Conservation (phyloP, 1,140 invertebrate genomes). For the Drosophila carrolli region DNA sequence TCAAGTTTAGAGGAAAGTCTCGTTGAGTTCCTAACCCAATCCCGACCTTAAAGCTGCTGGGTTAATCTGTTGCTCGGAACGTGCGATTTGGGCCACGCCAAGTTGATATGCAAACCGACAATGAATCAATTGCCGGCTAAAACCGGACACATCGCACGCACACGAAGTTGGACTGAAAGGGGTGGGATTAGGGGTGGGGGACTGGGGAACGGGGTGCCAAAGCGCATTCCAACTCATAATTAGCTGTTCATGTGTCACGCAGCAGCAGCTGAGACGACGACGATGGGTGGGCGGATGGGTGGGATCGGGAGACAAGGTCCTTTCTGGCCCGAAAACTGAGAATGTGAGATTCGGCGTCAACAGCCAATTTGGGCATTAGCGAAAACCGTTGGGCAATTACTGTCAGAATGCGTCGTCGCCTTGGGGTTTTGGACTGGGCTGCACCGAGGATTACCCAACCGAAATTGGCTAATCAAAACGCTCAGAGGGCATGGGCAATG, state of each 20-base stretch:
- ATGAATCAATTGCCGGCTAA: conserved; percentile 65
- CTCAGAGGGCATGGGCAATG: conserved; percentile 36
- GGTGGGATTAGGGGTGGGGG: neutral
- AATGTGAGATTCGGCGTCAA: conserved; percentile 75
- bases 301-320: conserved; percentile 6
- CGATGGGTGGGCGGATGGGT: conserved; percentile 1
- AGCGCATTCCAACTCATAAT: conserved; percentile 57
- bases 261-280: conserved; percentile 29
- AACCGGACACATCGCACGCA: conserved; percentile 19
- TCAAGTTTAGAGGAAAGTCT: neutral
- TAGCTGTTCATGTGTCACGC: conserved; percentile 74
- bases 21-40: neutral
- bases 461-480: conserved; percentile 69
- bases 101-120: conserved; percentile 50
- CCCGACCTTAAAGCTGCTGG: conserved; percentile 18
- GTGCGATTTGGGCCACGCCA: conserved; percentile 13
- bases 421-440: conserved; percentile 19
- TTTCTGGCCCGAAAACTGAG: conserved; percentile 34
- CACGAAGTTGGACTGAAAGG: neutral
- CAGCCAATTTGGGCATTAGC: conserved; percentile 82
- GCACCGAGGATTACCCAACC: conserved; percentile 46
- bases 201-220: conserved; percentile 7
- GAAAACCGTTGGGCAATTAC: conserved; percentile 80
- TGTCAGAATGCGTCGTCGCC: conserved; percentile 63
- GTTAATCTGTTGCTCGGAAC: conserved; percentile 17